Percentiles rank a stretch among this genome's conserved stretches.
These are phyloP conservation scores for Cabera pusaria DNA, from an alignment of 2,888 invertebrate genomes.

Conservation along the genomic window DNA sequence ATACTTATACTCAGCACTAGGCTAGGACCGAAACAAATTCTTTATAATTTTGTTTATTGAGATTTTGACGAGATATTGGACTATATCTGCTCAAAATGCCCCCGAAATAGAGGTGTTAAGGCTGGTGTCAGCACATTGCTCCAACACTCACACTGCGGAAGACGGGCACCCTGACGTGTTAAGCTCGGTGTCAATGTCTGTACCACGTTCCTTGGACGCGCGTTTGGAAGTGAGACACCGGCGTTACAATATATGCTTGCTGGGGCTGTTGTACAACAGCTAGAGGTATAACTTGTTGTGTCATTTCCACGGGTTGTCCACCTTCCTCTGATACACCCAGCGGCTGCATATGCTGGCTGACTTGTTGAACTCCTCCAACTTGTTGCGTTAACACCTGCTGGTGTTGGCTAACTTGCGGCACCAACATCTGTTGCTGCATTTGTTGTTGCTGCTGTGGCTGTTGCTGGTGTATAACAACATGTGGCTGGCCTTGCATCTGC, in stretches of 20 bases:
- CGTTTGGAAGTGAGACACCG: slow-evolving; percentile 86
- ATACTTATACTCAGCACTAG: too few species aligned
- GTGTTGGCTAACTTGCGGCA: slow-evolving; percentile 78
- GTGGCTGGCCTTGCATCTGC: slow-evolving; percentile 68
- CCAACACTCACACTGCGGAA: too few species aligned
- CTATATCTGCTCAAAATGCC: too few species aligned
- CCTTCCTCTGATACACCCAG: slow-evolving; percentile 75
- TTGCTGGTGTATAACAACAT: slow-evolving; percentile 71
- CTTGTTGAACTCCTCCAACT: slow-evolving; percentile 68
- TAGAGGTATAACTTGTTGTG: slow-evolving; percentile 85
- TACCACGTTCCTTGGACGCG: slow-evolving; percentile 85
- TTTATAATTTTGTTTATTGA: too few species aligned
- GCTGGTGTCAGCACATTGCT: too few species aligned
- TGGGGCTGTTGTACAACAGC: slow-evolving; percentile 86
- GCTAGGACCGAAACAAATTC: too few species aligned
- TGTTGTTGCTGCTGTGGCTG: slow-evolving; percentile 60
- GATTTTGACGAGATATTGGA: too few species aligned
- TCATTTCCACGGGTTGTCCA: slow-evolving; percentile 83
- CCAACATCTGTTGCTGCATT: slow-evolving; percentile 78
- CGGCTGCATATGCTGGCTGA: slow-evolving; percentile 74
- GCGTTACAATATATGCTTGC: slow-evolving; percentile 86
- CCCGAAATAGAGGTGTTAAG: too few species aligned
- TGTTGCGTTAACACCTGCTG: slow-evolving; percentile 75
- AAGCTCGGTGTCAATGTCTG: slow-evolving; percentile 65
- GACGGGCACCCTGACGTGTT: neutral